Conservation (phyloP, 2,797 vertebrate genomes). For the Streptopelia turtur region DNA sequence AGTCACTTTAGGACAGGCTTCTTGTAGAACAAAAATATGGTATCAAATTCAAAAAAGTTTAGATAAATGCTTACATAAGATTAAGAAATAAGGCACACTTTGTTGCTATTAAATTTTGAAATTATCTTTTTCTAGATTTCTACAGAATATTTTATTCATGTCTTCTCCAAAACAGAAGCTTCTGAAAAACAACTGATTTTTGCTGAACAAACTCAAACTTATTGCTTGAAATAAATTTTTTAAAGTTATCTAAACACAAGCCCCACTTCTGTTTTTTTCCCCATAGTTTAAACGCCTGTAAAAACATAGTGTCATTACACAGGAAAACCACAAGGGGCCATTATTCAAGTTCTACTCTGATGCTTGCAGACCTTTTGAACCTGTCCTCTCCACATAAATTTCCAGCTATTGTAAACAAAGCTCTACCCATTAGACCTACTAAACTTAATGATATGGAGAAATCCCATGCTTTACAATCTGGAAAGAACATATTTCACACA, state of each 20-base stretch:
- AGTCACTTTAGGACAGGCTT: neutral
- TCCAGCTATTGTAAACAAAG: constrained; percentile 4
- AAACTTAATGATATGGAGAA: neutral
- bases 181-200: neutral
- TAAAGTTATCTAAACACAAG: neutral
- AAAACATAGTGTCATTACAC: constrained; percentile 1
- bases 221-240: neutral
- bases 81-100: neutral
- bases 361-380: neutral
- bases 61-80: neutral
- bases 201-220: neutral
- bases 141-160: neutral
- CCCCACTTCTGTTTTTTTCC: neutral
- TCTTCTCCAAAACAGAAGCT: neutral
- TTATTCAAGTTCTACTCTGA: neutral
- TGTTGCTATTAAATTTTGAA: neutral
- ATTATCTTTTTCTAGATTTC: neutral
- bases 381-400: neutral
- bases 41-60: neutral
- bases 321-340: constrained; percentile 31
- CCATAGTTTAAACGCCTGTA: neutral
- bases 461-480: neutral
- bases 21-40: neutral
- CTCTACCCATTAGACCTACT: neutral
- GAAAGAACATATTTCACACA: neutral